Evolutionary conservation across 2,888 invertebrate genomes (phyloP), one percentile per base, ranked within the genome.

Genomic region (Tetragonula carbonaria): DNA sequence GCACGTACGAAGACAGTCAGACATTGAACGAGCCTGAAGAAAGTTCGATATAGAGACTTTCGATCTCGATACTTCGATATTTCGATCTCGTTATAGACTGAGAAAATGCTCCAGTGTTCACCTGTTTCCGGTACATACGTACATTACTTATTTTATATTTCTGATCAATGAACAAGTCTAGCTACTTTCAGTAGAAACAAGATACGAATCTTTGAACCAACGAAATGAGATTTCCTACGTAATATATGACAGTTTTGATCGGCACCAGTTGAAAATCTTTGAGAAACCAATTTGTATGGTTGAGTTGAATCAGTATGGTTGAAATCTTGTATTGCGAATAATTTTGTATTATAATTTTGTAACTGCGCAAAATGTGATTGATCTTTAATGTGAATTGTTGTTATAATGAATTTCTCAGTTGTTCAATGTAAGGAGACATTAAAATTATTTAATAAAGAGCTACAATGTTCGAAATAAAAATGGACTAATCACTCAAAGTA

Each of bases 41-140:
- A 84, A 78, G 78, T 86, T 67, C 53, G 33, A 51, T 65, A 16
- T 65, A 16, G 63, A 81, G 77, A 77, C 70, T 68, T 84, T 81
- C 80, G 80, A 88, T 88, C 84, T 73, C 38, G 70, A 75, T 68
- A 63, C 74, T 53, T 45, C 8, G 45, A 45, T 72, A 80, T 88
- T 84, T 81, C 80, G 80, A 88, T 88, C 84, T 73, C 38, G 70
- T 78, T 72, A 63, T 72, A 57, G 57, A 50, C 23, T 23, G 57
- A 71, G 70, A 84, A 74, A 70, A 80, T 62, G 28, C 66, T 57
- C 73, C 50, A 70, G 28, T 55, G 57, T 23, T 45, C 45, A 63
- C 82, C 72, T 74, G 83, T 76, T 82, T 63, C 70, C 59, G 65
- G 59, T 81, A 23, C 23, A 23, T 28, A 63, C 62, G 57, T 28